These are phyloP conservation scores for Pediacus dermestoides DNA, from an alignment of 2,888 invertebrate species.

Conservation along the genomic window DNA sequence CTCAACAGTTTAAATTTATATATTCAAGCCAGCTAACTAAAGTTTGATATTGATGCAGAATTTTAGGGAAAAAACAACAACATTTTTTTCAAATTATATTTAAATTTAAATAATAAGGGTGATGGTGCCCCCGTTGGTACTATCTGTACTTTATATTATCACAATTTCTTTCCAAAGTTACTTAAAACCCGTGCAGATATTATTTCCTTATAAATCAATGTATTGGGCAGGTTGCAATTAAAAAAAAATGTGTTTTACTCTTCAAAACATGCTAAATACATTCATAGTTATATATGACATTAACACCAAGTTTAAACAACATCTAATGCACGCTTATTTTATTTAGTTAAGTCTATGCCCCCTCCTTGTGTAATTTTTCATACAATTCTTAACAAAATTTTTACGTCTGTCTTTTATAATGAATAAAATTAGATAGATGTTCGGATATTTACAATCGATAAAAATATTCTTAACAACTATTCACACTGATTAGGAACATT, in stretches of 20 bases:
- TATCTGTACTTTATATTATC: too few species aligned
- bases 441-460: slow-evolving; percentile 20
- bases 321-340: slow-evolving; percentile 35
- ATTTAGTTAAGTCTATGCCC: slow-evolving; percentile 47
- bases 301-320: slow-evolving; percentile 36
- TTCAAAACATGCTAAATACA: slow-evolving; percentile 5
- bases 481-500: slow-evolving; percentile 42
- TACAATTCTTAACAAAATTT: slow-evolving; percentile 18
- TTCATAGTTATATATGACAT: slow-evolving; percentile 11
- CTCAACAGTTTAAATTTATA: too few species aligned
- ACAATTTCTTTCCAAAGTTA: too few species aligned
- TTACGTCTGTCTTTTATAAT: slow-evolving; percentile 4
- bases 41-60: too few species aligned
- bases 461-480: slow-evolving; percentile 36
- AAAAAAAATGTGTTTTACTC: neutral
- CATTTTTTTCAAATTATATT: too few species aligned
- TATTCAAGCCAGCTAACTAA: too few species aligned
- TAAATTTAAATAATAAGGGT: too few species aligned
- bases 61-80: too few species aligned
- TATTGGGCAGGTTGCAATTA: too few species aligned
- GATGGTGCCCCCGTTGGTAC: too few species aligned
- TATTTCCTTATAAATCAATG: too few species aligned
- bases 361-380: slow-evolving; percentile 39
- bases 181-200: too few species aligned
- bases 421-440: slow-evolving; percentile 9